Percentiles rank a stretch among this genome's conserved stretches.
These are phyloP conservation scores for Tetraodon nigroviridis DNA, from an alignment of 2,113 vertebrate species.

Conservation along the genomic window DNA sequence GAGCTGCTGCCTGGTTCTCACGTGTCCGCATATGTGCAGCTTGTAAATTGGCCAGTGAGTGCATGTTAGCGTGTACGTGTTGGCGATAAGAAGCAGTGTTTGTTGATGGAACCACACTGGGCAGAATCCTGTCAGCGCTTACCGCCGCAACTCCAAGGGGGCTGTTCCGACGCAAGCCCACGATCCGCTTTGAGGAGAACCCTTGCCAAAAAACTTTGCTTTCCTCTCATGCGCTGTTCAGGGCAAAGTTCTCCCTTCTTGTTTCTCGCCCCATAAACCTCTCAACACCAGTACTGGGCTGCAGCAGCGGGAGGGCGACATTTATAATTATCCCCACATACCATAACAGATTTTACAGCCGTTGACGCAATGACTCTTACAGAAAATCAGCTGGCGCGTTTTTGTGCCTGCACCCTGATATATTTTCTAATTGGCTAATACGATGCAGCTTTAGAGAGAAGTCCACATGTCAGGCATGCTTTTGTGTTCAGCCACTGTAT, in stretches of 20 bases:
- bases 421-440: slow-evolving; percentile 36
- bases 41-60: slow-evolving; percentile 27
- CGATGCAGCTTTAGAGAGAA: slow-evolving; percentile 25
- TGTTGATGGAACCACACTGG: slow-evolving; percentile 59
- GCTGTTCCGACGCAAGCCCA: slow-evolving; percentile 44
- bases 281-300: slow-evolving; percentile 66
- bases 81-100: slow-evolving; percentile 62
- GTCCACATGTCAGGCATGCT: slow-evolving; percentile 6
- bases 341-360: slow-evolving; percentile 47
- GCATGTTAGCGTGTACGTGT: slow-evolving; percentile 50
- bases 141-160: slow-evolving; percentile 46
- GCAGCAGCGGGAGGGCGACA: slow-evolving; percentile 55
- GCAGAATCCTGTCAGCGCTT: slow-evolving; percentile 62
- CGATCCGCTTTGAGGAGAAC: slow-evolving; percentile 38
- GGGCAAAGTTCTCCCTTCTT: slow-evolving; percentile 57
- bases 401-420: slow-evolving; percentile 19
- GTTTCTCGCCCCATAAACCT: slow-evolving; percentile 69
- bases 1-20: slow-evolving; percentile 21
- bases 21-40: slow-evolving; percentile 13
- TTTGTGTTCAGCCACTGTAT: neutral
- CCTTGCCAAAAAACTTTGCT: slow-evolving; percentile 47
- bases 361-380: slow-evolving; percentile 57
- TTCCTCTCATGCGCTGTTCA: slow-evolving; percentile 53
- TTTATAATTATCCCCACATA: slow-evolving; percentile 64
- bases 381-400: slow-evolving; percentile 50